Evolutionary conservation across 2,888 invertebrate genomes (phyloP).

Genomic region (Sycophila texana): DNA sequence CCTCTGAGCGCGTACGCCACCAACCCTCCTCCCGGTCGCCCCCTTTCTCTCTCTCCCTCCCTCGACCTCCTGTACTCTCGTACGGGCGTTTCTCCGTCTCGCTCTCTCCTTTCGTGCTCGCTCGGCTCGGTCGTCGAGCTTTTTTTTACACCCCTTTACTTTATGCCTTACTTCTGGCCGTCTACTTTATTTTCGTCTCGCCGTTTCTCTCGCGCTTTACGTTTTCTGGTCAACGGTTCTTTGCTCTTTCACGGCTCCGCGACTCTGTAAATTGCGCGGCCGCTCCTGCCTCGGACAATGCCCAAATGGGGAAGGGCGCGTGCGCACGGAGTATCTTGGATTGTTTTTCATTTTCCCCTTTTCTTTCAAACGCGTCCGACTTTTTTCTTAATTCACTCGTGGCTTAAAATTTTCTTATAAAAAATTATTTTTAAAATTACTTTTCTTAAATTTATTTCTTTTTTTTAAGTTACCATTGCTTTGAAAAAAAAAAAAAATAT

Average conservation of each 20-base stretch:
- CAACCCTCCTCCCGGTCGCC: background rate
- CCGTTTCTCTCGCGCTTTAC: slow-evolving; percentile 13
- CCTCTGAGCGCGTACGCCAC: background rate
- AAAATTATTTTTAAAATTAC: too few relatives aligned
- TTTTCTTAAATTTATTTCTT: too few relatives aligned
- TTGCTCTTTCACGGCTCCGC: slow-evolving; percentile 24
- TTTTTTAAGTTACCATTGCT: too few relatives aligned
- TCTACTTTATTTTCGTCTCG: slow-evolving; percentile 33
- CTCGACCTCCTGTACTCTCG: background rate
- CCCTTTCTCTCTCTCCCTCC: background rate
- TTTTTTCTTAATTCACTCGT: too few relatives aligned
- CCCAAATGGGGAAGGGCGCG: too few relatives aligned
- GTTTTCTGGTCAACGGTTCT: slow-evolving; percentile 21
- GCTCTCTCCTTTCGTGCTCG: background rate
- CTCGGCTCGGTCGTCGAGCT: slow-evolving; percentile 1
- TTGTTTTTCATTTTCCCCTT: too few relatives aligned
- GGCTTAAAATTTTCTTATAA: too few relatives aligned
- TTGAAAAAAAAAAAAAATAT: too few relatives aligned
- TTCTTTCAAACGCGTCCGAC: too few relatives aligned
- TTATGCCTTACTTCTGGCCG: slow-evolving; percentile 16
- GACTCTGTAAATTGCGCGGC: slow-evolving; percentile 17
- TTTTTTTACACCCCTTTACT: slow-evolving; percentile 12
- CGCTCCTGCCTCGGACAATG: too few relatives aligned
- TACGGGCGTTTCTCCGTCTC: background rate
- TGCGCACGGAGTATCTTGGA: too few relatives aligned